Base-by-base conservation (phyloP, 2,888 invertebrate genomes). In the Troilus luridus region DNA sequence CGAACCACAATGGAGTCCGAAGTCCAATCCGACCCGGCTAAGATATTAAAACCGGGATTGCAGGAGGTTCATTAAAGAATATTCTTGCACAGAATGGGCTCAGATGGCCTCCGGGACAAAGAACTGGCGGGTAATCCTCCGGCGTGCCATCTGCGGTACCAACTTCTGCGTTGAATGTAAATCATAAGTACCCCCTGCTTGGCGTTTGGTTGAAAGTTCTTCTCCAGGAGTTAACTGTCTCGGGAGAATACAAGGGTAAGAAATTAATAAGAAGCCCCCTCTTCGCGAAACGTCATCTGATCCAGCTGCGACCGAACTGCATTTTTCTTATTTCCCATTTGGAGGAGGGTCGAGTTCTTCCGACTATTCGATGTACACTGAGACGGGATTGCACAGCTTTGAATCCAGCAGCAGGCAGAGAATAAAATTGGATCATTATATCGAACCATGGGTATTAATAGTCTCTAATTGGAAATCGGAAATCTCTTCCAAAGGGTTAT, bases 21-120 rank as follows among this genome's bases (percentile, higher is more conserved):
- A 54, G 41, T 64, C 64, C 89, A 64, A 64, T 62, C 62, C 89
- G 60, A 54, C 54, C 64, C 41, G 5, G 60, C 19, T n/a, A 62
- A 54, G 89, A 89, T 89, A 89, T 89, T 89, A 89, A 89, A 89
- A 89, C 89, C 64, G 54, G 64, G 64, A 62, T 89, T 64, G 89
- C 85, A 56, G 0, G 85, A 5, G 85, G 85, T 85, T 85, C 85
- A 85, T 85, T 85, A 85, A 85, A 85, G 85, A 58, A 85, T n/a
- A 85, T 58, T 56, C 85, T 85, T 54, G 56, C n/a, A n/a, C 56
- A 58, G 85, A 85, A 56, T n/a, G 85, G 56, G 85, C 85, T 85
- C 85, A 85, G 85, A 85, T 85, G 85, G 85, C 56, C 85, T 58
- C 9, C 21, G 85, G 85, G 85, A 85, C 85, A 85, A 85, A 85